These are phyloP conservation scores for Sarcophaga subvicina DNA, from an alignment of 2,888 invertebrate species.

Conservation along the genomic window DNA sequence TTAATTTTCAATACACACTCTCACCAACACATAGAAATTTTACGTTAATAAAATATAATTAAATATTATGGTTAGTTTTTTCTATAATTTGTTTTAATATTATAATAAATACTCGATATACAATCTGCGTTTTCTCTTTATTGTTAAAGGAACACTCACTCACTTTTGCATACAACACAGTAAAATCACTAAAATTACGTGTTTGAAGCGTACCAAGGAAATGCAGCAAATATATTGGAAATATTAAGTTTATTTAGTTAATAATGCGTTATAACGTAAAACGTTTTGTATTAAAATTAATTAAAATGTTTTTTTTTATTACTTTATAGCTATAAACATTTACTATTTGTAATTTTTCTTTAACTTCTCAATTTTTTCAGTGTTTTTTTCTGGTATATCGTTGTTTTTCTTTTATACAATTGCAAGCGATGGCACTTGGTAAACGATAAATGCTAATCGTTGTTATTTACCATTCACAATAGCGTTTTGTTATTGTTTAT, in stretches of 20 bases:
- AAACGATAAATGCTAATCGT: constrained; percentile 41
- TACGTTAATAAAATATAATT: no score
- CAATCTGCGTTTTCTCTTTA: constrained; percentile 56
- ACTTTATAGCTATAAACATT: background rate
- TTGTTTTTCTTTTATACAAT: constrained; percentile 48
- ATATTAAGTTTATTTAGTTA: background rate
- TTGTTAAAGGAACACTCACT: constrained; percentile 29
- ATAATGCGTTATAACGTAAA: background rate
- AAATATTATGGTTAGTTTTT: background rate
- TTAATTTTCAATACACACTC: no score
- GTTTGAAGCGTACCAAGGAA: background rate
- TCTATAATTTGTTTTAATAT: constrained; percentile 15
- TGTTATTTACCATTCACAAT: constrained; percentile 30
- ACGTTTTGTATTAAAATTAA: background rate
- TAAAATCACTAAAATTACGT: constrained; percentile 25
- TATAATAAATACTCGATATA: constrained; percentile 6
- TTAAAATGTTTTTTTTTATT: background rate
- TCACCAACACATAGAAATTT: no score
- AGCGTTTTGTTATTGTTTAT: background rate
- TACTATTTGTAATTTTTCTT: constrained; percentile 1
- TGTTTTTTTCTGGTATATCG: constrained; percentile 54
- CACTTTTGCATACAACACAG: constrained; percentile 18
- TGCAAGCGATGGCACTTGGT: constrained; percentile 31
- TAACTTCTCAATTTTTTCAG: constrained; percentile 22
- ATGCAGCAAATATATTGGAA: background rate